phyloP scores from a whole-genome alignment of 2,113 vertebrate species.

The Nothocercus nigrocapillus region DNA sequence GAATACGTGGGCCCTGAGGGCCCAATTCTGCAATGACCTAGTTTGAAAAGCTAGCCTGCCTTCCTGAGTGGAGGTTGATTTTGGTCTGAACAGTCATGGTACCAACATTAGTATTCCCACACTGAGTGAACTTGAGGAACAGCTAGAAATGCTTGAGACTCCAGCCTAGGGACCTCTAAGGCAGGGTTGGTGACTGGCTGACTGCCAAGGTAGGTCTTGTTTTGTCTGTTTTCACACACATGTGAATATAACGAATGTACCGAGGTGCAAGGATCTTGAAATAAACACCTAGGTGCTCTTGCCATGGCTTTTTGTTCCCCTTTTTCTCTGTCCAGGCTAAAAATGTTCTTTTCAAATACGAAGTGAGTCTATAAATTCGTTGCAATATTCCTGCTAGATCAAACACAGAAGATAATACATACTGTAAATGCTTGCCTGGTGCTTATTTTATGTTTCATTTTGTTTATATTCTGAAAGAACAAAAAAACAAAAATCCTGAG shows the following conservation, averaged over 20 bases:
- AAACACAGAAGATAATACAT: not conserved
- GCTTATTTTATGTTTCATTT: not conserved
- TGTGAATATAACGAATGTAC: not conserved
- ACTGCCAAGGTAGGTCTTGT: not conserved
- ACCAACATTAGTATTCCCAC: not conserved
- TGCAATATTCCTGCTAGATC: not conserved
- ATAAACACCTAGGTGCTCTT: not conserved
- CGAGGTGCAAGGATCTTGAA: slow-evolving; percentile 3
- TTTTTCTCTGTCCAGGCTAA: not conserved
- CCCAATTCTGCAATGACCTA: not conserved
- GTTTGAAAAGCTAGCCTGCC: not conserved
- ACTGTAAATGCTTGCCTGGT: not conserved
- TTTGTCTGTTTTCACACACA: not conserved
- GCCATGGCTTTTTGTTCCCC: not conserved
- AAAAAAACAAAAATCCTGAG: not conserved
- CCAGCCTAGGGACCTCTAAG: not conserved
- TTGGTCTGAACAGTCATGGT: not conserved
- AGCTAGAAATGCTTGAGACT: not conserved
- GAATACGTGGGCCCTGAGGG: not conserved
- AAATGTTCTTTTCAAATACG: not conserved
- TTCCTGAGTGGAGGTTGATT: not conserved
- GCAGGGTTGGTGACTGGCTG: not conserved
- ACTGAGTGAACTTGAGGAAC: not conserved
- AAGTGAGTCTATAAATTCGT: not conserved
- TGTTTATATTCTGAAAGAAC: not conserved